A percentile compares a stretch with the other conserved stretches of the same genome.
Evolutionary conservation across 2,888 invertebrate genomes (phyloP).

Genomic region (Hipparchia sbordonii): DNA sequence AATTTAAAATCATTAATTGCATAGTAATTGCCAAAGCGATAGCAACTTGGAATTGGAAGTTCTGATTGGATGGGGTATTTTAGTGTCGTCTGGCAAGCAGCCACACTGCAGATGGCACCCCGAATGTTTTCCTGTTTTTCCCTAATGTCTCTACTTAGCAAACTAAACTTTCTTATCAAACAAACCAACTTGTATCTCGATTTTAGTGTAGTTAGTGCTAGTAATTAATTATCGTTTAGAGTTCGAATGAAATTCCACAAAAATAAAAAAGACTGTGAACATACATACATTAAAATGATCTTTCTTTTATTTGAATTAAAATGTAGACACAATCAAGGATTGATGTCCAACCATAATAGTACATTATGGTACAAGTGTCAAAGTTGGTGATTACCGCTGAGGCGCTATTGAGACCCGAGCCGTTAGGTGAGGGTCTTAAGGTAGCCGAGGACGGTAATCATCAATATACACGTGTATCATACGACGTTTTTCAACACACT

Average conservation of each 20-base stretch:
- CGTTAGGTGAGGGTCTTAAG: too few species aligned
- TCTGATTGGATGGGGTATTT: constrained; percentile 78
- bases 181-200: constrained; percentile 64
- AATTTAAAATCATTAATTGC: constrained; percentile 10
- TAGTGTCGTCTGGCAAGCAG: constrained; percentile 73
- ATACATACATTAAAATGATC: too few species aligned
- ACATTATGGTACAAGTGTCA: too few species aligned
- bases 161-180: constrained; percentile 79
- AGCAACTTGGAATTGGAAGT: constrained; percentile 59
- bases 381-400: too few species aligned
- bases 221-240: not conserved
- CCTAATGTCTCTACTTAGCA: constrained; percentile 79
- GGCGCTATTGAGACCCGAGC: too few species aligned
- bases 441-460: too few species aligned
- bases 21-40: constrained; percentile 42
- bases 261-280: too few species aligned
- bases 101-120: constrained; percentile 69
- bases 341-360: too few species aligned
- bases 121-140: constrained; percentile 78
- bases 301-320: too few species aligned
- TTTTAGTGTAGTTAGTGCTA: constrained; percentile 57
- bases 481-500: too few species aligned
- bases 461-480: too few species aligned
- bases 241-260: not conserved
- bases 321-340: too few species aligned